Evolutionary conservation across 2,888 invertebrate genomes (phyloP).

Genomic region (Lottia scabra): DNA sequence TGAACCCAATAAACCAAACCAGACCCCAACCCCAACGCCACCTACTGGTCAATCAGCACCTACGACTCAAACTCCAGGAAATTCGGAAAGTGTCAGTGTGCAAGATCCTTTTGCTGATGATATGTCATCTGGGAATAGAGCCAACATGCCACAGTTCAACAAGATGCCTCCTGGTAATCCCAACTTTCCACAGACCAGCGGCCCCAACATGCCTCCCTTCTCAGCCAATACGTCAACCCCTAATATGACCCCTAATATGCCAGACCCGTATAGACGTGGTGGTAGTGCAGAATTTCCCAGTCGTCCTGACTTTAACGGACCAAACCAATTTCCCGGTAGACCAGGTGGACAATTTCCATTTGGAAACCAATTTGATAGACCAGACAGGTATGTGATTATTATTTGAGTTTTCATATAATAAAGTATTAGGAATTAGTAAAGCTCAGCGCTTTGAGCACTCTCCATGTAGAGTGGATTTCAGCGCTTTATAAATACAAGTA

Average conservation of each 20-base stretch:
- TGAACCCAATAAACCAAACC: not conserved
- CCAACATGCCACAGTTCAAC: not conserved
- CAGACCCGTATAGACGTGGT: not conserved
- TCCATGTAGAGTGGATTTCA: no score
- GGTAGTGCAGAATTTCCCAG: not conserved
- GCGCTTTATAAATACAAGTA: no score
- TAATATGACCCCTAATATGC: not conserved
- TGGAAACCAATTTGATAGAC: conserved; percentile 54
- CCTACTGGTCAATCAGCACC: conserved; percentile 10
- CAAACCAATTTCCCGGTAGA: conserved; percentile 19
- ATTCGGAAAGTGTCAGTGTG: conserved; percentile 64
- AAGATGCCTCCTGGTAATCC: conserved; percentile 36
- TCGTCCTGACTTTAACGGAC: conserved; percentile 15
- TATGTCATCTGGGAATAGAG: conserved; percentile 35
- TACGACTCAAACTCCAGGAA: conserved; percentile 20
- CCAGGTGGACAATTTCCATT: conserved; percentile 46
- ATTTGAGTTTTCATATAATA: no score
- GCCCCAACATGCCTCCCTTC: conserved; percentile 14
- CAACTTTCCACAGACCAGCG: conserved; percentile 17
- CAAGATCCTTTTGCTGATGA: conserved; percentile 68
- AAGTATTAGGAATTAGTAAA: no score
- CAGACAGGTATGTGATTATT: conserved; percentile 53
- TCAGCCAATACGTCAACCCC: not conserved
- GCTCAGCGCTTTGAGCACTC: no score
- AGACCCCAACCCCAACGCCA: not conserved